A percentile compares a stretch with the other conserved stretches of the same genome.
phyloP scores from a whole-genome alignment of 2,888 invertebrate species.

The Apantesis nais region DNA sequence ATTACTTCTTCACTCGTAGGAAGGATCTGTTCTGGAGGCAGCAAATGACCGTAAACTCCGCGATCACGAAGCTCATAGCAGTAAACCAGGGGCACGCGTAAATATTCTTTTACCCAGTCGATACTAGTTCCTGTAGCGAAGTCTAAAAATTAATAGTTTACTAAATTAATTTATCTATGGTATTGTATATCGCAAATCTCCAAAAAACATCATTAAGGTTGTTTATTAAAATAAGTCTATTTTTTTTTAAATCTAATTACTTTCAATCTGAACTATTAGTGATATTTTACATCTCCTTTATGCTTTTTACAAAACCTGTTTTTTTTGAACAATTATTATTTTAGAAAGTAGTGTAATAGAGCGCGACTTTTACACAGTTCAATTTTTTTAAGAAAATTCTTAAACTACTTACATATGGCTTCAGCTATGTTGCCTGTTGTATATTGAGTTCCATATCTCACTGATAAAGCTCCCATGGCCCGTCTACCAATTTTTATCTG shows the following conservation, averaged over 20 bases:
- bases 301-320: no score
- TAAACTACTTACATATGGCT: slow-evolving; percentile 81
- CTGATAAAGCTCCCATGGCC: slow-evolving; percentile 78
- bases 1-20: slow-evolving; percentile 87
- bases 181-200: no score
- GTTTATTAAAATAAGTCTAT: no score
- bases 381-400: no score
- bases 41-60: slow-evolving; percentile 88
- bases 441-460: slow-evolving; percentile 79
- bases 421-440: slow-evolving; percentile 83
- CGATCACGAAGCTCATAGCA: slow-evolving; percentile 90
- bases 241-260: no score
- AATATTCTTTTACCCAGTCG: slow-evolving; percentile 91
- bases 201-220: no score
- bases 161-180: background rate
- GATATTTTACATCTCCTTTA: no score
- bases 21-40: slow-evolving; percentile 89
- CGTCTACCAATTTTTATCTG: slow-evolving; percentile 79
- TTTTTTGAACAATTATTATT: no score
- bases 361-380: no score
- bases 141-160: slow-evolving; percentile 72
- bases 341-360: no score
- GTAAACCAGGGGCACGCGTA: slow-evolving; percentile 87
- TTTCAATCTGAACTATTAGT: no score
- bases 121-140: slow-evolving; percentile 88